Evolutionary conservation across 2,113 vertebrate species (phyloP).

Genomic region (Pseudopodoces humilis): DNA sequence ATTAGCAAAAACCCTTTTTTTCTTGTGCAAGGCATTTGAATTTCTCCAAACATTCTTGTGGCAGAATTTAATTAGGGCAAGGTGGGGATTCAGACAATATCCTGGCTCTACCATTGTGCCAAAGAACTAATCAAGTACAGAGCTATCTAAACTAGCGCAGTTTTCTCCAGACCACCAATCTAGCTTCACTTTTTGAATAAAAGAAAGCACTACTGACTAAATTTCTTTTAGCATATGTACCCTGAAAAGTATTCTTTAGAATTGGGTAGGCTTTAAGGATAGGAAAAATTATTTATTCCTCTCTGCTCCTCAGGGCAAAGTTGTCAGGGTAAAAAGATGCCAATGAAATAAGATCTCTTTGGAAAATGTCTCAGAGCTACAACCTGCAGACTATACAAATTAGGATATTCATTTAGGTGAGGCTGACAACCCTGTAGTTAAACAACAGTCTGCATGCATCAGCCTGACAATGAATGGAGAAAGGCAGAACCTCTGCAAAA

Average conservation of each 20-base stretch:
- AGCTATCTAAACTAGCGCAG: conserved; percentile 24
- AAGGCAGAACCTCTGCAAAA: neutral
- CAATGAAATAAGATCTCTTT: neutral
- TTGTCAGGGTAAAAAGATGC: neutral
- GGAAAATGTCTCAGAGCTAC: neutral
- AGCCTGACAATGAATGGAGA: neutral
- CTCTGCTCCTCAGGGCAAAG: neutral
- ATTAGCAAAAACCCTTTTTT: conserved; percentile 1
- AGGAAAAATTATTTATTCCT: neutral
- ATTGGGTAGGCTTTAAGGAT: neutral
- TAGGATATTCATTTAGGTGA: neutral
- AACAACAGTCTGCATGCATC: neutral
- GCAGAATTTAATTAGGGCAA: conserved; percentile 57
- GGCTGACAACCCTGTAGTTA: neutral
- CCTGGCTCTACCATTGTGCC: conserved; percentile 12
- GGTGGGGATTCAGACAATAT: conserved; percentile 64
- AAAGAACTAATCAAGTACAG: conserved; percentile 62
- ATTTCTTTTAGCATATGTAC: neutral
- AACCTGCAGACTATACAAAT: neutral
- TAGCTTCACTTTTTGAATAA: conserved; percentile 54
- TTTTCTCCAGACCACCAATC: conserved; percentile 63
- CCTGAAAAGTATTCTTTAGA: neutral
- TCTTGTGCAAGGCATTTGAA: conserved; percentile 22
- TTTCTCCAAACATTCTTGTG: conserved; percentile 53
- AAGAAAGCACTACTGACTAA: conserved; percentile 31